phyloP scores from a whole-genome alignment of 2,888 invertebrate species.

The Flexamia atlantica region DNA sequence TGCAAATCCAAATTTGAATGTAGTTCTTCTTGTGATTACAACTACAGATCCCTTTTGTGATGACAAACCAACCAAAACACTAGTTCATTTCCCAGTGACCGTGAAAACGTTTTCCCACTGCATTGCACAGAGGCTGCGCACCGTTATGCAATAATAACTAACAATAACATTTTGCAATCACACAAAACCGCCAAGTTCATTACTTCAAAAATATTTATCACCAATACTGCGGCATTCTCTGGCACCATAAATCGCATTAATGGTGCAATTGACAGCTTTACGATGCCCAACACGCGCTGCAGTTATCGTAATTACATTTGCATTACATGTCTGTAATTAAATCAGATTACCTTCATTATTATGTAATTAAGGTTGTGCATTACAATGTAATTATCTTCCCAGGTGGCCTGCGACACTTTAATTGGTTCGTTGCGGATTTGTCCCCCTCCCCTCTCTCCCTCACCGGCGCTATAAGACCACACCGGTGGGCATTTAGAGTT shows the following conservation, averaged over 20 bases:
- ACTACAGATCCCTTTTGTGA: too few species aligned
- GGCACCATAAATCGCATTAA: not conserved
- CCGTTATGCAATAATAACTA: too few species aligned
- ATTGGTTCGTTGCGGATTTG: constrained; percentile 15
- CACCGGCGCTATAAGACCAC: not conserved
- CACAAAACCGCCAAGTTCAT: too few species aligned
- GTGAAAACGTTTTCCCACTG: too few species aligned
- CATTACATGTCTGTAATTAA: not conserved
- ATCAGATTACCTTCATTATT: not conserved
- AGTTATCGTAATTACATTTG: not conserved
- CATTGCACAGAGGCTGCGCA: too few species aligned
- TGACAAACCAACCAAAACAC: too few species aligned
- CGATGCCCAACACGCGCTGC: not conserved
- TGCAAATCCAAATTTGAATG: too few species aligned
- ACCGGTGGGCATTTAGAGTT: constrained; percentile 7
- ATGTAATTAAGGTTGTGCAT: constrained; percentile 13
- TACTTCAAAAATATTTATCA: too few species aligned
- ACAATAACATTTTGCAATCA: too few species aligned
- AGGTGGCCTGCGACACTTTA: constrained; percentile 27
- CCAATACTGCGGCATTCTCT: not conserved
- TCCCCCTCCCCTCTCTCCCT: not conserved
- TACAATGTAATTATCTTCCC: not conserved
- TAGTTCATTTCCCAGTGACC: too few species aligned
- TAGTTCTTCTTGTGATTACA: too few species aligned
- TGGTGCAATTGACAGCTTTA: not conserved